These are phyloP conservation scores for Sweltsa coloradensis DNA, from an alignment of 1,140 invertebrate species.

Conservation along the genomic window DNA sequence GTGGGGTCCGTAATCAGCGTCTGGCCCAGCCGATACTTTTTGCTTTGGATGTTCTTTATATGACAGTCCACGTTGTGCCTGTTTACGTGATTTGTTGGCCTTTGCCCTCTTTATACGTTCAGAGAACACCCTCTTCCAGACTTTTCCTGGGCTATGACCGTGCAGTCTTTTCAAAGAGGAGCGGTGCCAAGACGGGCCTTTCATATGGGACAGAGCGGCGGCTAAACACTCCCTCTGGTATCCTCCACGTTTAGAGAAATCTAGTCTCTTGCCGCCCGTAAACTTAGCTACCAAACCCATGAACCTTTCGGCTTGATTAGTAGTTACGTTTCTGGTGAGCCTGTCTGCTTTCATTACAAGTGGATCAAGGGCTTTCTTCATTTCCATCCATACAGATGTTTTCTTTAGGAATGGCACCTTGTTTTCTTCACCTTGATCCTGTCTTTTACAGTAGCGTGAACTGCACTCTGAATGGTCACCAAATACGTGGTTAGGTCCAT, in stretches of 20 bases:
- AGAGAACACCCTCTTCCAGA: not conserved
- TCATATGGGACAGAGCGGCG: not conserved
- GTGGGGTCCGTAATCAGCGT: not conserved
- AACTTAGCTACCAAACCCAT: not conserved
- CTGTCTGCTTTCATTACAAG: not conserved
- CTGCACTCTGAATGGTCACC: not conserved
- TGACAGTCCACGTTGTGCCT: not conserved
- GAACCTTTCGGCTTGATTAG: not conserved
- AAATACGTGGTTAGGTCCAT: not conserved
- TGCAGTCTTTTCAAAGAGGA: not conserved
- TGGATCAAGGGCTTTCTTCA: not conserved
- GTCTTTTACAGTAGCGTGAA: not conserved
- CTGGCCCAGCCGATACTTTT: not conserved
- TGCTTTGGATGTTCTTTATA: not conserved
- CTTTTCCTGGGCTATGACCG: constrained; percentile 1
- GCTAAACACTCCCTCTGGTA: not conserved
- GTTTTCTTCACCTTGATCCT: not conserved
- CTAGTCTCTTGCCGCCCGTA: not conserved
- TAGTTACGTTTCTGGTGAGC: not conserved
- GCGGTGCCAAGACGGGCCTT: not conserved
- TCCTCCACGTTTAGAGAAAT: not conserved
- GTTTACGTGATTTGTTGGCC: not conserved
- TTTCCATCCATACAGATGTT: not conserved
- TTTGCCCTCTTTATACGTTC: not conserved
- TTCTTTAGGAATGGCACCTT: not conserved